Percentiles rank a stretch among this genome's conserved stretches.
Evolutionary conservation across 2,113 vertebrate species (phyloP).

Genomic region (Sardina pilchardus): DNA sequence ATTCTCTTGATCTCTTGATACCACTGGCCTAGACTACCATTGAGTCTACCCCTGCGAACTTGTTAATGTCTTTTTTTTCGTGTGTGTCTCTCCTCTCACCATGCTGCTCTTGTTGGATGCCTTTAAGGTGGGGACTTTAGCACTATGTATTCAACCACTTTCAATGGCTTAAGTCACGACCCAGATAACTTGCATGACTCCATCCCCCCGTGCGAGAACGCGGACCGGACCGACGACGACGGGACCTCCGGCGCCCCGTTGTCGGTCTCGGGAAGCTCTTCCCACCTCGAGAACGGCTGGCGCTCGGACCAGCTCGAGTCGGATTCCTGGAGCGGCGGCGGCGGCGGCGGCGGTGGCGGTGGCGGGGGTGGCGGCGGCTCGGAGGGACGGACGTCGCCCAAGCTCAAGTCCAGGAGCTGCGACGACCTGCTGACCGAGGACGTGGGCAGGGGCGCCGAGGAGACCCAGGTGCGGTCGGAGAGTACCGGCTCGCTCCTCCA

Average conservation of each 20-base stretch:
- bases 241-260: constrained; percentile 64
- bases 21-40: constrained; percentile 50
- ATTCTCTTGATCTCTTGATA: constrained; percentile 19
- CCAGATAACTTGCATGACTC: constrained; percentile 73
- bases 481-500: constrained; percentile 76
- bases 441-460: constrained; percentile 58
- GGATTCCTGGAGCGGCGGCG: constrained; percentile 76
- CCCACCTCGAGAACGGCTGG: constrained; percentile 81
- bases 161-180: constrained; percentile 74
- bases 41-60: constrained; percentile 64
- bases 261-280: constrained; percentile 69
- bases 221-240: constrained; percentile 51
- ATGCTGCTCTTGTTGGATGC: constrained; percentile 81
- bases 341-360: background rate
- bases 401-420: constrained; percentile 83
- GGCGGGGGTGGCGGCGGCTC: constrained; percentile 56
- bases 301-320: constrained; percentile 77
- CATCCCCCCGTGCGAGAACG: constrained; percentile 70
- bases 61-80: constrained; percentile 80
- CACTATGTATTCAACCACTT: constrained; percentile 75
- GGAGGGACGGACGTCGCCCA: constrained; percentile 72
- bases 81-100: constrained; percentile 81
- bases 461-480: constrained; percentile 74
- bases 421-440: constrained; percentile 79
- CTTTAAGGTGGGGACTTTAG: constrained; percentile 83